Conservation (phyloP, 2,888 invertebrate genomes). For the Mayetiola destructor region DNA sequence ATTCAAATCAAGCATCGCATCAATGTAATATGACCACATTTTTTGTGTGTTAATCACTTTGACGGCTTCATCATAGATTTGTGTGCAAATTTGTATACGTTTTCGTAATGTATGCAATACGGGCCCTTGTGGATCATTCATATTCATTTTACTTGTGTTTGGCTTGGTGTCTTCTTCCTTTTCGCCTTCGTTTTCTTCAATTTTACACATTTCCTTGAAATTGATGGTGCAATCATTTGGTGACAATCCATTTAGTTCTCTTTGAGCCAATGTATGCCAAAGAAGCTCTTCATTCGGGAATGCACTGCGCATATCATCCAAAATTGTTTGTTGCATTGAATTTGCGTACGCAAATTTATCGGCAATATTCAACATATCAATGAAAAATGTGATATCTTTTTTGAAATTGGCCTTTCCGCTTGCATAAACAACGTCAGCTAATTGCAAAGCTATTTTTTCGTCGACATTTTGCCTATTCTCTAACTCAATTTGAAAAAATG, state of each 20-base stretch:
- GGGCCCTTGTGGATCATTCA: too few relatives aligned
- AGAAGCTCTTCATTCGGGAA: conserved; percentile 40
- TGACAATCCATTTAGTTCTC: conserved; percentile 39
- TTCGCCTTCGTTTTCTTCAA: not conserved
- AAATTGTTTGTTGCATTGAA: conserved; percentile 40
- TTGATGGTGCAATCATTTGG: too few relatives aligned
- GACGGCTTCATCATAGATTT: conserved; percentile 38
- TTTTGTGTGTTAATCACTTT: conserved; percentile 36
- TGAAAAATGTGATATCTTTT: conserved; percentile 41
- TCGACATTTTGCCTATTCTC: conserved; percentile 30
- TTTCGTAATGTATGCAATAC: conserved; percentile 32
- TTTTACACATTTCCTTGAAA: too few relatives aligned
- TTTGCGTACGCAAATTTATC: conserved; percentile 44
- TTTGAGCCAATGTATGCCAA: conserved; percentile 46
- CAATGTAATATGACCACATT: conserved; percentile 43
- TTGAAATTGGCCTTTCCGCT: conserved; percentile 42
- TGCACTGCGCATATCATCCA: conserved; percentile 38
- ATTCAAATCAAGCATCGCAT: conserved; percentile 41
- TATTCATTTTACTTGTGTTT: not conserved
- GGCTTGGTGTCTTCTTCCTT: not conserved
- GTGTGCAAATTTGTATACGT: conserved; percentile 36
- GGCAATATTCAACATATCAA: conserved; percentile 43
- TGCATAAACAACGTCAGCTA: conserved; percentile 45
- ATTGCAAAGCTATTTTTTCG: conserved; percentile 35
- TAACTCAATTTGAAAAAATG: conserved; percentile 47